A percentile compares a stretch with the other conserved stretches of the same genome.
Evolutionary conservation across 2,113 vertebrate genomes (phyloP).

Genomic region (Arenaria interpres): DNA sequence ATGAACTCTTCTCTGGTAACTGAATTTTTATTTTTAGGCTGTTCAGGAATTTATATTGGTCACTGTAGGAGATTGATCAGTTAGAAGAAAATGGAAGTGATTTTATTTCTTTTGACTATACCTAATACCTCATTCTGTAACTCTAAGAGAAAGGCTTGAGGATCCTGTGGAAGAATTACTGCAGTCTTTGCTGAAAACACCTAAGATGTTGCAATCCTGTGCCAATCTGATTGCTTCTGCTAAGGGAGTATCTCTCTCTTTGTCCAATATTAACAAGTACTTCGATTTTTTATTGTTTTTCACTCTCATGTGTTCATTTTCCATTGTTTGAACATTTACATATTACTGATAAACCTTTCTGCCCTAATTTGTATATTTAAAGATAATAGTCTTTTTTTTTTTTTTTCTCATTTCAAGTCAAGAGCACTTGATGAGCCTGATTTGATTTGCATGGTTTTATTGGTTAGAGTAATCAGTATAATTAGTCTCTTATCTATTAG

Average conservation of each 20-base stretch:
- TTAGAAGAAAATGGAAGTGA: neutral
- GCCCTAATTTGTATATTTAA: neutral
- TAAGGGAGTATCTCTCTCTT: neutral
- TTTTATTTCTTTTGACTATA: neutral
- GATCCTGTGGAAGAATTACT: neutral
- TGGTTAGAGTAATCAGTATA: neutral
- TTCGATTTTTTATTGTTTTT: neutral
- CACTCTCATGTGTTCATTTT: neutral
- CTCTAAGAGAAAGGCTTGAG: neutral
- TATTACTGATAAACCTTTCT: neutral
- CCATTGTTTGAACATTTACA: neutral
- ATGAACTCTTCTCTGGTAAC: neutral
- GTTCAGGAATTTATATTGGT: neutral
- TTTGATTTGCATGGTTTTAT: neutral
- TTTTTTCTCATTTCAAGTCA: neutral
- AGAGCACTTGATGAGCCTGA: neutral
- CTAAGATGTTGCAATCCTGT: neutral
- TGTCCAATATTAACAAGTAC: neutral
- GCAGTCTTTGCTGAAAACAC: neutral
- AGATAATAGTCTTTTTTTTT: neutral
- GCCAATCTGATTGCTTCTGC: neutral
- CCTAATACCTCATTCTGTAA: neutral
- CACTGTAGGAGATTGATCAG: too few species aligned
- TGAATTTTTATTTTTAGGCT: neutral
- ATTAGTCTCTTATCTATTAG: neutral